A percentile compares a stretch with the other conserved stretches of the same genome.
phyloP scores from a whole-genome alignment of 2,797 vertebrate species.

The Zalophus californianus region DNA sequence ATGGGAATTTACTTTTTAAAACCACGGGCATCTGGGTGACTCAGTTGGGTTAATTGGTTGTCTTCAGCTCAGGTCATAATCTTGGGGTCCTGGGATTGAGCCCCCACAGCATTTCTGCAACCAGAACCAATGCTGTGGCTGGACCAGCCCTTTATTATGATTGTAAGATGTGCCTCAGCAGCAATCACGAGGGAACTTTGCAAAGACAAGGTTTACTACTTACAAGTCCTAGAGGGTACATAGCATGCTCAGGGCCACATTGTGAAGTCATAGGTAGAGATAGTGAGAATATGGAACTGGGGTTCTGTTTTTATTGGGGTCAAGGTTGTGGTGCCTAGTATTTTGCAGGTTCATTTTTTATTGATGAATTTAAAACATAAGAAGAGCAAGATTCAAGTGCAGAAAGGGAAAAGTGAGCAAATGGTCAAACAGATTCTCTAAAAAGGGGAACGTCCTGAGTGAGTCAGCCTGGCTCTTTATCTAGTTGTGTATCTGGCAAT shows the following conservation, averaged over 20 bases:
- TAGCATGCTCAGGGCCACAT: neutral
- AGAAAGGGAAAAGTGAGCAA: neutral
- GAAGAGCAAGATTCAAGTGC: neutral
- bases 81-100: neutral
- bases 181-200: neutral
- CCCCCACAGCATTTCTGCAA: neutral
- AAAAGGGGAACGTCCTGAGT: neutral
- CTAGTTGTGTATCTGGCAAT: neutral
- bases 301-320: neutral
- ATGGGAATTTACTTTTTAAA: neutral
- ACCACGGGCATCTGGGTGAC: neutral
- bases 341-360: neutral
- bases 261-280: neutral
- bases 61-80: neutral
- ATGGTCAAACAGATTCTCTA: neutral
- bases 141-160: neutral
- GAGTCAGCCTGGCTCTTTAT: neutral
- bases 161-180: neutral
- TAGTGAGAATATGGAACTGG: neutral
- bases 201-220: neutral
- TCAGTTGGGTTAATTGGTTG: neutral
- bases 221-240: neutral
- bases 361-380: neutral
- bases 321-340: neutral
- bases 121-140: neutral